phyloP scores from a whole-genome alignment of 2,888 invertebrate species.

The Pinctada fucata region DNA sequence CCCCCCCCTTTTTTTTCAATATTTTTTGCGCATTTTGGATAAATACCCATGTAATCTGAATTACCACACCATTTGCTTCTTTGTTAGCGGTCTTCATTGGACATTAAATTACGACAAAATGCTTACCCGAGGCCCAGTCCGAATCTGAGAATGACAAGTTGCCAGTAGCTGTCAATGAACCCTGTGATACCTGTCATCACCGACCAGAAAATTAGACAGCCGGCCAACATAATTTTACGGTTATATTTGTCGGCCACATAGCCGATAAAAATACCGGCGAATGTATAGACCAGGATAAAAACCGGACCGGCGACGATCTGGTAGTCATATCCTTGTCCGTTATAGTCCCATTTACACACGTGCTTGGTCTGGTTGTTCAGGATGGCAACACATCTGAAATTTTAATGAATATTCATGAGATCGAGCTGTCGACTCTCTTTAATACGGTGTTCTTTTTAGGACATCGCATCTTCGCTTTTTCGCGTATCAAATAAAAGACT shows the following conservation, averaged over 20 bases:
- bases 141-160: slow-evolving; percentile 90
- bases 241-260: slow-evolving; percentile 81
- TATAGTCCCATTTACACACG: slow-evolving; percentile 95
- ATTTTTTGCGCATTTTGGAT: no score
- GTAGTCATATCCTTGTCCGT: slow-evolving; percentile 93
- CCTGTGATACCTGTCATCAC: slow-evolving; percentile 91
- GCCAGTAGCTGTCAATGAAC: slow-evolving; percentile 91
- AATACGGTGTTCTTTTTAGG: no score
- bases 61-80: no score
- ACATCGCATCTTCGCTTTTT: no score
- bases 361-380: slow-evolving; percentile 32
- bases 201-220: slow-evolving; percentile 89
- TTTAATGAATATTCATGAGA: neutral
- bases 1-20: no score
- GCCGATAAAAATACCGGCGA: slow-evolving; percentile 91
- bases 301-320: slow-evolving; percentile 94
- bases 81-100: no score
- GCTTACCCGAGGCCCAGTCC: slow-evolving; percentile 88
- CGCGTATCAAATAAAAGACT: no score
- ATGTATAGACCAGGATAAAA: slow-evolving; percentile 93
- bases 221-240: slow-evolving; percentile 81
- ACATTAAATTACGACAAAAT: no score
- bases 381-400: slow-evolving; percentile 47
- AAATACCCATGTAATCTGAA: no score
- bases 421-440: no score